Evolutionary conservation across 92 coral and sea anemone species (phyloP).

Genomic region (Paragorgia papillata): DNA sequence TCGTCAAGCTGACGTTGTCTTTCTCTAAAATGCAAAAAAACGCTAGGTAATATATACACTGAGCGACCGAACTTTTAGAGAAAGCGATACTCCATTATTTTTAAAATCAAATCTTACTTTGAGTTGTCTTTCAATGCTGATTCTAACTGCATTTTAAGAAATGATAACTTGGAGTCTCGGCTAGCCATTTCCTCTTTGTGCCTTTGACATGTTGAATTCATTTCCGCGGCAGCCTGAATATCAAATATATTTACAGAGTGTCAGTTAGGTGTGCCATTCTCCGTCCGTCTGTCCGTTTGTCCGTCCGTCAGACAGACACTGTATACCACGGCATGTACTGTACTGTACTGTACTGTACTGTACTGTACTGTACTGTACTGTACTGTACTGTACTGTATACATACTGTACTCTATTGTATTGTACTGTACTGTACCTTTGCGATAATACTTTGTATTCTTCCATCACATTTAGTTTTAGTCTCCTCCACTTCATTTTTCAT

Average conservation of each 20-base stretch:
- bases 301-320: too few relatives aligned
- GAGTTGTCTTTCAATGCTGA: slow-evolving; percentile 90
- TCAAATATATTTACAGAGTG: too few relatives aligned
- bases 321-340: too few relatives aligned
- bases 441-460: slow-evolving; percentile 10
- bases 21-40: slow-evolving; percentile 57
- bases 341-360: too few relatives aligned
- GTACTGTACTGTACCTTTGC: too few relatives aligned
- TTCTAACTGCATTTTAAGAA: slow-evolving; percentile 83
- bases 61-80: too few relatives aligned
- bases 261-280: too few relatives aligned
- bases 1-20: slow-evolving; percentile 95
- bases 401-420: too few relatives aligned
- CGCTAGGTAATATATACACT: background rate
- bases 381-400: too few relatives aligned
- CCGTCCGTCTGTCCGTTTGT: too few relatives aligned
- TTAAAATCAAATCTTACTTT: slow-evolving; percentile 55
- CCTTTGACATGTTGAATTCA: slow-evolving; percentile 53
- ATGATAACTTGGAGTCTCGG: slow-evolving; percentile 71
- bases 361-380: too few relatives aligned
- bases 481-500: slow-evolving; percentile 52
- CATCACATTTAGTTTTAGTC: slow-evolving; percentile 62
- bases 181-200: slow-evolving; percentile 67
- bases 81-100: too few relatives aligned
- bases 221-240: slow-evolving; percentile 52